Percentiles rank a stretch among this genome's conserved stretches.
phyloP scores from a whole-genome alignment of 2,888 invertebrate species.

The Esperia sulphurella region DNA sequence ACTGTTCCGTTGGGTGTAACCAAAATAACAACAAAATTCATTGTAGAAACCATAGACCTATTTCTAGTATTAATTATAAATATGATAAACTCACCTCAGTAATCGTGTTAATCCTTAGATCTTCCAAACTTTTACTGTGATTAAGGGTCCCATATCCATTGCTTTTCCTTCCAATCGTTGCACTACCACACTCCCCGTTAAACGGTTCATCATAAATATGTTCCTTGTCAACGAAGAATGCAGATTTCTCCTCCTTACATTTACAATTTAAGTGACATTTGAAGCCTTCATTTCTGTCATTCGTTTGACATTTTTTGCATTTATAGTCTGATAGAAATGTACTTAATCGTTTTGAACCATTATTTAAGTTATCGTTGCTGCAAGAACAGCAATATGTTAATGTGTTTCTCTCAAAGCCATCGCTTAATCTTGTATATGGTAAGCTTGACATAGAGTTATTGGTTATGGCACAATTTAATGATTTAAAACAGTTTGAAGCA shows the following conservation, averaged over 20 bases:
- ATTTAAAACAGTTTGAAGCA: constrained; percentile 57
- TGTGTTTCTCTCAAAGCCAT: constrained; percentile 25
- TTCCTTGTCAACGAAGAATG: constrained; percentile 57
- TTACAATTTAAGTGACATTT: constrained; percentile 66
- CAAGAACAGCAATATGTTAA: constrained; percentile 39
- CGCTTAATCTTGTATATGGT: constrained; percentile 57
- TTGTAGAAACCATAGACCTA: too few species aligned
- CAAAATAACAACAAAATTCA: too few species aligned
- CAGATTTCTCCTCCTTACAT: constrained; percentile 35
- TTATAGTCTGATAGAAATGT: constrained; percentile 30
- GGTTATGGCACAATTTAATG: constrained; percentile 60
- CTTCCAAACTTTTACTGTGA: constrained; percentile 53
- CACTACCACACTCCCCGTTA: constrained; percentile 19
- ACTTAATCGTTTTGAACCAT: constrained; percentile 16
- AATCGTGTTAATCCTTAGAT: constrained; percentile 27
- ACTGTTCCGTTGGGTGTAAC: too few species aligned
- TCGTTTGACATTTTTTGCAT: constrained; percentile 48
- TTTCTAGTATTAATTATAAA: neutral
- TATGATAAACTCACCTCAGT: constrained; percentile 38
- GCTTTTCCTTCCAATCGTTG: constrained; percentile 21
- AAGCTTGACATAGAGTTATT: constrained; percentile 57
- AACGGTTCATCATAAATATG: constrained; percentile 83
- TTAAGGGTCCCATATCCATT: constrained; percentile 50
- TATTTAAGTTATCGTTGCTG: constrained; percentile 36
- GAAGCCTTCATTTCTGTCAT: constrained; percentile 45